These are phyloP conservation scores for Drosophila nigromelanica DNA, from an alignment of 1,140 invertebrate species.

Conservation along the genomic window DNA sequence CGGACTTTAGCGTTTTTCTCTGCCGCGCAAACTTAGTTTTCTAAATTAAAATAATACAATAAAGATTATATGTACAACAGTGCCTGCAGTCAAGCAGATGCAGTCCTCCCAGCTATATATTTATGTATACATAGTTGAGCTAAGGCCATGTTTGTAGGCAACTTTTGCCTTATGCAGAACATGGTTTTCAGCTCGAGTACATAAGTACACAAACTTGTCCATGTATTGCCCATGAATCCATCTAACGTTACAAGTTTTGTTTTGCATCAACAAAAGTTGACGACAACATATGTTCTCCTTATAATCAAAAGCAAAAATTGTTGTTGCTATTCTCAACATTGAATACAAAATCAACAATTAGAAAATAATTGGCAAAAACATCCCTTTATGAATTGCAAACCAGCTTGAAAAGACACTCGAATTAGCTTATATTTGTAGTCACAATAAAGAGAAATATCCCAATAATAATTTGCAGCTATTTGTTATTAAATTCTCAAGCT, in stretches of 20 bases:
- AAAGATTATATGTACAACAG: constrained; percentile 63
- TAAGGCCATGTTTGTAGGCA: constrained; percentile 15
- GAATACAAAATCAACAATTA: constrained; percentile 23
- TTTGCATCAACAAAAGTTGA: constrained; percentile 13
- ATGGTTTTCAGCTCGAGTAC: background rate
- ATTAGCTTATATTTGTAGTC: background rate
- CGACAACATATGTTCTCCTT: background rate
- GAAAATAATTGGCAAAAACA: constrained; percentile 19
- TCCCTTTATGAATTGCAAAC: constrained; percentile 8
- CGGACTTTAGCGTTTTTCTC: background rate
- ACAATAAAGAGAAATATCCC: background rate
- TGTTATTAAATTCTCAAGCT: background rate
- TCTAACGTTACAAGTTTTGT: constrained; percentile 19
- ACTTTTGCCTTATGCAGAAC: constrained; percentile 9
- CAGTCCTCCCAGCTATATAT: background rate
- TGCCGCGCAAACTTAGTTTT: constrained; percentile 66
- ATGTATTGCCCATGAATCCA: background rate
- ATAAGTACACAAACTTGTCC: constrained; percentile 4
- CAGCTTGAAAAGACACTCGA: background rate
- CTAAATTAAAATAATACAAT: constrained; percentile 83
- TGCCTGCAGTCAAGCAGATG: constrained; percentile 8
- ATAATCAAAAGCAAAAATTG: constrained; percentile 6
- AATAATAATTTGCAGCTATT: background rate
- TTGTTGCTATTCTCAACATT: constrained; percentile 6
- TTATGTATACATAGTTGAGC: background rate